Percentiles rank a stretch among this genome's conserved stretches.
phyloP scores from a whole-genome alignment of 2,113 vertebrate genomes.

The Hymenochirus boettgeri region DNA sequence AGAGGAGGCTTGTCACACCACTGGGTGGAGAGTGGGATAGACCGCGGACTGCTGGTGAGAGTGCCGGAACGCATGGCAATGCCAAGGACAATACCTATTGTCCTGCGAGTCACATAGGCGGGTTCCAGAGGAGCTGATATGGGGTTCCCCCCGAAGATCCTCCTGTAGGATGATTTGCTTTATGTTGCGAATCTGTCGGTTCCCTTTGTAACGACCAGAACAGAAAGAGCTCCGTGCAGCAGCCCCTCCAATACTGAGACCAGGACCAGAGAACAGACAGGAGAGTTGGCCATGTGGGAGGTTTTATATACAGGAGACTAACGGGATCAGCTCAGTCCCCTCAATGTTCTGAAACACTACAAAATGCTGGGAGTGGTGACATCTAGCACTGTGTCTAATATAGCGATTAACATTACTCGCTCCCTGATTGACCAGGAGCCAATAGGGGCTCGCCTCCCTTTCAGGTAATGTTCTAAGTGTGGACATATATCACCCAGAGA shows the following conservation, averaged over 20 bases:
- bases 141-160: constrained; percentile 72
- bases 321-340: neutral
- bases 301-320: constrained; percentile 66
- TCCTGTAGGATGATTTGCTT: constrained; percentile 73
- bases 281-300: constrained; percentile 13
- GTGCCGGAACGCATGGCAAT: constrained; percentile 59
- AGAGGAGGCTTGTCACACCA: constrained; percentile 58
- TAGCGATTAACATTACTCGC: too few species aligned
- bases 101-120: constrained; percentile 71
- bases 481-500: too few species aligned
- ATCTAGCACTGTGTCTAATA: too few species aligned
- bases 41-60: constrained; percentile 31
- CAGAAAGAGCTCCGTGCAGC: fast-evolving
- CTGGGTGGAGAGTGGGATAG: constrained; percentile 59
- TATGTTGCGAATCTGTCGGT: constrained; percentile 44
- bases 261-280: constrained; percentile 44
- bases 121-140: constrained; percentile 59
- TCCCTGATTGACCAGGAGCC: too few species aligned
- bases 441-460: too few species aligned
- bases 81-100: constrained; percentile 70
- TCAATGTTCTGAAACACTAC: too few species aligned
- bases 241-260: neutral
- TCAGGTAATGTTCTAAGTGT: too few species aligned
- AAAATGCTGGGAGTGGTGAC: too few species aligned
- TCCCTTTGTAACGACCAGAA: constrained; percentile 8